These are phyloP conservation scores for Eupithecia subfuscata DNA, from an alignment of 2,888 invertebrate species.

Conservation along the genomic window DNA sequence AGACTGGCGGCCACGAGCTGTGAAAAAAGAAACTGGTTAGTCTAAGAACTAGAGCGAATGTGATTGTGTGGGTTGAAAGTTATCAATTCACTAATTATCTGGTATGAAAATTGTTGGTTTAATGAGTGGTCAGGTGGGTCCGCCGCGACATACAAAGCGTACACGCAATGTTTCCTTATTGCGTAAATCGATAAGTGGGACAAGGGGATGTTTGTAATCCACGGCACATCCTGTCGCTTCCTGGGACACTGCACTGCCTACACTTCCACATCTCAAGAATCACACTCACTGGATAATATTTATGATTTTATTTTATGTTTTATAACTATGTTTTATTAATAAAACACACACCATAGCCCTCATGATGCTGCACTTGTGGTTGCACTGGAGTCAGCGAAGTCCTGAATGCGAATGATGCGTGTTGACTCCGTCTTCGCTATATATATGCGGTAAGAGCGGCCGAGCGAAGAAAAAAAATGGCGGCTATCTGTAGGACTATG, in stretches of 20 bases:
- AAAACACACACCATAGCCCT: slow-evolving; percentile 80
- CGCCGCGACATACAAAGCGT: slow-evolving; percentile 54
- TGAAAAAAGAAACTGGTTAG: slow-evolving; percentile 48
- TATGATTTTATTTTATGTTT: background rate
- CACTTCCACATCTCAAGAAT: slow-evolving; percentile 53
- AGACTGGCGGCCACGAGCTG: slow-evolving; percentile 85
- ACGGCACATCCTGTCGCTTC: slow-evolving; percentile 33
- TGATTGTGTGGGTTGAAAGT: slow-evolving; percentile 56
- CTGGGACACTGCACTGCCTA: slow-evolving; percentile 30
- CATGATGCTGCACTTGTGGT: slow-evolving; percentile 81
- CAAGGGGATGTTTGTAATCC: slow-evolving; percentile 52
- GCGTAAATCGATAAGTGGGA: slow-evolving; percentile 58
- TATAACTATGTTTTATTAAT: slow-evolving; percentile 26
- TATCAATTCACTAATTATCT: slow-evolving; percentile 61
- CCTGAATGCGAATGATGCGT: slow-evolving; percentile 84
- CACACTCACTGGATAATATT: slow-evolving; percentile 57
- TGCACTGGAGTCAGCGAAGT: slow-evolving; percentile 83
- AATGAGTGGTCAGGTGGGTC: slow-evolving; percentile 59
- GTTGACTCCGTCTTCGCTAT: slow-evolving; percentile 72
- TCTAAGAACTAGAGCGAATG: slow-evolving; percentile 50
- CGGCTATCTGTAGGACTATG: slow-evolving; percentile 75
- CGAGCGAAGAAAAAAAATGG: slow-evolving; percentile 80
- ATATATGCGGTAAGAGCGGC: slow-evolving; percentile 80
- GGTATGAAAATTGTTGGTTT: slow-evolving; percentile 55
- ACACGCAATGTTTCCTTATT: slow-evolving; percentile 69